phyloP scores from a whole-genome alignment of 2,888 invertebrate species.

The Vannuccia rotundouncinata region DNA sequence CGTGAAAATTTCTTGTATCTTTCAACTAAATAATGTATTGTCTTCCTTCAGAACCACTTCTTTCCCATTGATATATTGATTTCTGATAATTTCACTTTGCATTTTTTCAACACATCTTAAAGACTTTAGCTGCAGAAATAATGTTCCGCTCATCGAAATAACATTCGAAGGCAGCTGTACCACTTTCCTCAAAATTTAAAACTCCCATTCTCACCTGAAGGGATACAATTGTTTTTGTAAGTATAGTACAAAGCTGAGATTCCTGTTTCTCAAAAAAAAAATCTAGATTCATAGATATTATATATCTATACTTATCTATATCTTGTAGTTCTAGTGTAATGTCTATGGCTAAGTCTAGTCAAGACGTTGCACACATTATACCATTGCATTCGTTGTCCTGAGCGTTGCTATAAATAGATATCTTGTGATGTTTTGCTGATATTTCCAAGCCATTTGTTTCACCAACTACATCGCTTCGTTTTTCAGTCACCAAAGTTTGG shows the following conservation, averaged over 20 bases:
- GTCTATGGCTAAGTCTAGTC: neutral
- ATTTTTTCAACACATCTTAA: neutral
- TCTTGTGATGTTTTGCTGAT: neutral
- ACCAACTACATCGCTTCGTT: conserved; percentile 10
- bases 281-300: too few species aligned
- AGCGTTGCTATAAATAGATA: conserved; percentile 13
- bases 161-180: conserved; percentile 6
- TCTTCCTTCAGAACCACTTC: neutral
- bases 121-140: neutral
- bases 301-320: too few species aligned
- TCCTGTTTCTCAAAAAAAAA: neutral
- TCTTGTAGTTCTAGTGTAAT: too few species aligned
- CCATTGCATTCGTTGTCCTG: conserved; percentile 13
- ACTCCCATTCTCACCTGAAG: neutral
- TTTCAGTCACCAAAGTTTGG: conserved; percentile 18
- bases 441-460: neutral
- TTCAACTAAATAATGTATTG: neutral
- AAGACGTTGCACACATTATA: neutral
- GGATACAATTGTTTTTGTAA: neutral
- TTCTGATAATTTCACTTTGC: neutral
- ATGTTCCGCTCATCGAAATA: neutral
- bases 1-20: neutral
- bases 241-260: conserved; percentile 14
- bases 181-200: conserved; percentile 11
- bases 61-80: conserved; percentile 11